These are phyloP conservation scores for Radopholus similis DNA, from an alignment of 1,140 invertebrate species.

Conservation along the genomic window DNA sequence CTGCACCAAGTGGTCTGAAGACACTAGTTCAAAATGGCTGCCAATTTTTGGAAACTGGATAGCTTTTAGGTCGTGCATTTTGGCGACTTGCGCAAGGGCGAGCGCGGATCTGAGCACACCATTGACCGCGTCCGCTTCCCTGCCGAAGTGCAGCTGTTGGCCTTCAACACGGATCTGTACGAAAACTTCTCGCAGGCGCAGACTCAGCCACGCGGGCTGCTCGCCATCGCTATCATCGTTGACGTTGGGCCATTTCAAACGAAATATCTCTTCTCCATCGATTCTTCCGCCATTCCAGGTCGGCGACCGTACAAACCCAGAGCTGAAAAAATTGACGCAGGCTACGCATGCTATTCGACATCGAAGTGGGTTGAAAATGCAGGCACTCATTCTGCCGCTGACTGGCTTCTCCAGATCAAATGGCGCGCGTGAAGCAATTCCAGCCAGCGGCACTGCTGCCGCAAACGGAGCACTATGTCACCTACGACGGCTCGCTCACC, in stretches of 20 bases:
- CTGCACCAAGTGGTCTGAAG: constrained; percentile 68
- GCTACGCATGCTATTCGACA: constrained; percentile 55
- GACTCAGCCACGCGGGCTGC: constrained; percentile 76
- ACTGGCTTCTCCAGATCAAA: constrained; percentile 24
- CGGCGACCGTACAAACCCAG: constrained; percentile 45
- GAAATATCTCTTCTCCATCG: not conserved
- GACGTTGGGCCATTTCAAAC: constrained; percentile 68
- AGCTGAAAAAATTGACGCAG: constrained; percentile 47
- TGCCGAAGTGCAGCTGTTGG: constrained; percentile 78
- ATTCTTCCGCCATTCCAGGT: constrained; percentile 44
- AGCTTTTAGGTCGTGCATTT: constrained; percentile 69
- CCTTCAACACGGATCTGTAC: constrained; percentile 92
- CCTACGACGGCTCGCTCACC: constrained; percentile 92
- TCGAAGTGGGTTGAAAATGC: constrained; percentile 47
- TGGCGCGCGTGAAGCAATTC: constrained; percentile 37
- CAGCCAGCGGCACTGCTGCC: constrained; percentile 72
- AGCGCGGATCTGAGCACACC: constrained; percentile 81
- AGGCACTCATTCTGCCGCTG: not conserved
- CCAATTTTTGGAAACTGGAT: too few species aligned
- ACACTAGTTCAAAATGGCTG: constrained; percentile 70
- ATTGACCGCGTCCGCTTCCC: constrained; percentile 85
- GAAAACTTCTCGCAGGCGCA: constrained; percentile 87
- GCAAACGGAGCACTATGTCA: constrained; percentile 83
- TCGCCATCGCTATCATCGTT: constrained; percentile 85
- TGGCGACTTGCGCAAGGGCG: constrained; percentile 77